Evolutionary conservation across 2,888 invertebrate genomes (phyloP).

Genomic region (Dexiosoma caninum): DNA sequence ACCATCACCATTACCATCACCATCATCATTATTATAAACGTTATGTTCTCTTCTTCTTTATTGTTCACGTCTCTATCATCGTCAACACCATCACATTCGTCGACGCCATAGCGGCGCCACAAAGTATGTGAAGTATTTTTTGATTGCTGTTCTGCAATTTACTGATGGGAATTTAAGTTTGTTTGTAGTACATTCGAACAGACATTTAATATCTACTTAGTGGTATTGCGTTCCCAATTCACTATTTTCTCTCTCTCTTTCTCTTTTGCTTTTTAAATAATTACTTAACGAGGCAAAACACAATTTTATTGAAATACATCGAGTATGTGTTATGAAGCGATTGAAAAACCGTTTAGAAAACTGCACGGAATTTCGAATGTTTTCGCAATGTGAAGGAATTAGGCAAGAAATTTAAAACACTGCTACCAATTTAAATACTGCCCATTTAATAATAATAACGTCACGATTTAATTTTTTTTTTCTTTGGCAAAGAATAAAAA

Average conservation of each 20-base stretch:
- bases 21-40: neutral
- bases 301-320: neutral
- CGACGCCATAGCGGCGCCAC: constrained; percentile 52
- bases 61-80: neutral
- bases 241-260: no score
- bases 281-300: neutral
- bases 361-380: no score
- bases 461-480: no score
- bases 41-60: neutral
- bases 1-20: neutral
- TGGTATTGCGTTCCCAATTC: neutral
- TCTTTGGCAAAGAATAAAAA: no score
- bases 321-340: no score
- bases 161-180: neutral
- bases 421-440: no score
- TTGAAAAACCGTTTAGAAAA: no score
- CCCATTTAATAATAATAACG: no score
- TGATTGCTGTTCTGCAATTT: neutral
- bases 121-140: constrained; percentile 21
- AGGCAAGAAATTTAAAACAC: no score
- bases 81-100: neutral
- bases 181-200: neutral
- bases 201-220: constrained; percentile 6
- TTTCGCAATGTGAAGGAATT: no score
- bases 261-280: no score